Base-by-base conservation (phyloP, 2,113 vertebrate species). In the Meriones unguiculatus region DNA sequence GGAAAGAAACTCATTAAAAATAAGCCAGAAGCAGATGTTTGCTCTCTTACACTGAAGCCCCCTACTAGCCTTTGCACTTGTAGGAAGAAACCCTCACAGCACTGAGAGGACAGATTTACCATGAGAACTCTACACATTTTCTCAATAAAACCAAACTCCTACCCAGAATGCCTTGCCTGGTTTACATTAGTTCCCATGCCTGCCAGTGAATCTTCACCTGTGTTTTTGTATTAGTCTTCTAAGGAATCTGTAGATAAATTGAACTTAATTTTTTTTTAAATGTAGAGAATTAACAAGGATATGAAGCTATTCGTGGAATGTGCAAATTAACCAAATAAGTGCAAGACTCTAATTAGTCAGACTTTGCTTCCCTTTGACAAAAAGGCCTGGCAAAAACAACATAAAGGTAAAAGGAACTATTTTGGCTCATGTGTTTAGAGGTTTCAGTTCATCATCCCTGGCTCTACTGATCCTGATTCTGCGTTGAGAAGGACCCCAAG, bases 141-240 rank as follows among this genome's bases (percentile, higher is more conserved):
- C 35, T 62, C n/a, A 67, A 22, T 28, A 95, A 96, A 94, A 76
- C 12, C 69, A 46, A 78, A 89, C 95, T 86, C 41, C 9, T 76
- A 72, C 28, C 50, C 62, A 91, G 62, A 82, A 89, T 38, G 30
- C 70, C 59, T 87, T 87, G 41, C 7, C 15, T 2, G 64, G 57
- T 50, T 81, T 32, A 41, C 67, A 72, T 59, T 65, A 70, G 41
- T 65, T 80, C 7, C 28, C 24, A 46, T 22, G 64, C 76, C 57
- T 91, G 7, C 2, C n/a, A 30, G 41, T n/a, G 52, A 91, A 28
- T 50, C 25, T 75, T 24, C 32, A 25, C 22, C 54, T 28, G 4
- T 20, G 57, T 78, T 78, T 96, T 93, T 72, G 76, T 38, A 20
- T 82, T 90, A 52, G 13, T 64, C 13, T 89, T 86, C 59, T 65